Percentiles rank a stretch among this genome's conserved stretches.
Evolutionary conservation across 2,797 vertebrate genomes (phyloP).

Genomic region (Podargus strigoides): DNA sequence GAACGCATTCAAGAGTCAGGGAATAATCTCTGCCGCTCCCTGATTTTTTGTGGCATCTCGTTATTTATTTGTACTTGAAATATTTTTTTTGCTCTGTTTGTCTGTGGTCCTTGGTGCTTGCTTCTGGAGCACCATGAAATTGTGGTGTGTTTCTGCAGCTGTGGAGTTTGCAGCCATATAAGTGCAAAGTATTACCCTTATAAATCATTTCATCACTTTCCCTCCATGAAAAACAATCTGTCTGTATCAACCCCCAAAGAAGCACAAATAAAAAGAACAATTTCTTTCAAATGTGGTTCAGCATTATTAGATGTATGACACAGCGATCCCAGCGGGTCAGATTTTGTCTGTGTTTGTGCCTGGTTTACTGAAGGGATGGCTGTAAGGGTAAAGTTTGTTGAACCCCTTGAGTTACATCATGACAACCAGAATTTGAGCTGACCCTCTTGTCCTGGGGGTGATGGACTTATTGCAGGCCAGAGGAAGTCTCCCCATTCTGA

Average conservation of each 20-base stretch:
- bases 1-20: not conserved
- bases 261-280: not conserved
- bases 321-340: not conserved
- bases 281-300: not conserved
- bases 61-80: slow-evolving; percentile 4
- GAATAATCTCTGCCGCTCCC: not conserved
- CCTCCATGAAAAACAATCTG: not conserved
- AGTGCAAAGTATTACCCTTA: not conserved
- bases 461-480: not conserved
- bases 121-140: not conserved
- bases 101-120: not conserved
- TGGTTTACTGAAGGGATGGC: not conserved
- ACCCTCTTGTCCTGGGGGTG: not conserved
- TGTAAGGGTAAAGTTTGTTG: not conserved
- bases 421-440: accelerated
- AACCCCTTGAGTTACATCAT: not conserved
- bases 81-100: not conserved
- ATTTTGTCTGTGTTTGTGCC: not conserved
- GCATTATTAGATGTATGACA: not conserved
- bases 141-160: not conserved
- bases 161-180: not conserved
- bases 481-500: not conserved
- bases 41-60: slow-evolving; percentile 19
- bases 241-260: not conserved
- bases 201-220: not conserved